A percentile compares a stretch with the other conserved stretches of the same genome.
Evolutionary conservation across 2,113 vertebrate species (phyloP).

Genomic region (Ceuthmochares aereus): DNA sequence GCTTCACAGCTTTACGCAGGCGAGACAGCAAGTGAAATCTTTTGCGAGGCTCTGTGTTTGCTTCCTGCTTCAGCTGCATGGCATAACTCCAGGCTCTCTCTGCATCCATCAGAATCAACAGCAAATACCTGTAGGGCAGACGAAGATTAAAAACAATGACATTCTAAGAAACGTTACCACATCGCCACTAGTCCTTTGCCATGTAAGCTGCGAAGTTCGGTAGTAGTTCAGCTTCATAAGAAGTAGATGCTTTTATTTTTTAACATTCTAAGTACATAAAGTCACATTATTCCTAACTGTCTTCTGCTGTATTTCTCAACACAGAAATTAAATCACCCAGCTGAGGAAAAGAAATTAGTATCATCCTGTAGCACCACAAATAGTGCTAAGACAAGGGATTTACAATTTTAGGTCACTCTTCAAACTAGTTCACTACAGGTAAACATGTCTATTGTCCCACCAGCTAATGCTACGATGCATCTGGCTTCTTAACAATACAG

Average conservation of each 20-base stretch:
- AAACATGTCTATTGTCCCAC: background rate
- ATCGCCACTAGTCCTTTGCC: background rate
- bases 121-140: constrained; percentile 81
- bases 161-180: background rate
- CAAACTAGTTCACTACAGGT: background rate
- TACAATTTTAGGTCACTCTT: background rate
- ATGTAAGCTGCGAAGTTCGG: background rate
- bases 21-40: constrained; percentile 93
- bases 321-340: background rate
- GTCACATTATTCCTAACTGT: background rate
- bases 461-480: background rate
- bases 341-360: background rate
- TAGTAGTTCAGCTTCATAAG: background rate
- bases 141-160: background rate
- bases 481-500: background rate
- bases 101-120: constrained; percentile 95
- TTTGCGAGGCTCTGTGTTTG: constrained; percentile 96
- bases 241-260: background rate
- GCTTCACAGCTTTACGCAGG: constrained; percentile 93
- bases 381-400: background rate
- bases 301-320: background rate
- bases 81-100: constrained; percentile 98
- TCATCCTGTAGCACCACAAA: background rate
- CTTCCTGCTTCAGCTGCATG: constrained; percentile 99
- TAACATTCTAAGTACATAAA: background rate